These are phyloP conservation scores for Hipparchia semele DNA, from an alignment of 2,888 invertebrate species.

Conservation along the genomic window DNA sequence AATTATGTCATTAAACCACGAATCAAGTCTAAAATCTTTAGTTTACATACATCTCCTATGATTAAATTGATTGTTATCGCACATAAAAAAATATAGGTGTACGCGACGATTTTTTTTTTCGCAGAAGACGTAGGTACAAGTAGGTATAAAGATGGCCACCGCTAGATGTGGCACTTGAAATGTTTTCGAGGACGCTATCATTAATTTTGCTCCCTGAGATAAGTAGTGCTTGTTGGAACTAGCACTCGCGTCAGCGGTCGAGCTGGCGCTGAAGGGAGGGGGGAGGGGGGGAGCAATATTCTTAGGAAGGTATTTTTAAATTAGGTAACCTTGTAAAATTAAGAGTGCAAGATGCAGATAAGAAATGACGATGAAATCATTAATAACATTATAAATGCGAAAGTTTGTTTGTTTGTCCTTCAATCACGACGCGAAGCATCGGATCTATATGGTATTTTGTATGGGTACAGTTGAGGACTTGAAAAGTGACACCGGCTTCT, in stretches of 20 bases:
- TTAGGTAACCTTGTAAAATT: not conserved
- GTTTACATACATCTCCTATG: too few species aligned
- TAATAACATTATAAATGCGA: too few species aligned
- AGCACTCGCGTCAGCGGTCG: not conserved
- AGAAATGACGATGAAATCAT: not conserved
- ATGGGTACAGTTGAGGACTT: too few species aligned
- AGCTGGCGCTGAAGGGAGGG: not conserved
- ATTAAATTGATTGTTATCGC: too few species aligned
- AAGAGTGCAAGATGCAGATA: not conserved
- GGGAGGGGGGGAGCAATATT: not conserved
- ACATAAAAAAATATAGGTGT: too few species aligned
- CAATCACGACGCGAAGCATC: too few species aligned
- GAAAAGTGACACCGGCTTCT: too few species aligned
- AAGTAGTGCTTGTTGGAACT: constrained; percentile 6
- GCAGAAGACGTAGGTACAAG: not conserved
- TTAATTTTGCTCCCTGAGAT: constrained; percentile 1
- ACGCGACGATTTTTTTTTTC: too few species aligned
- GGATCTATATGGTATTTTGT: too few species aligned
- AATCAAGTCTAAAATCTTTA: not conserved
- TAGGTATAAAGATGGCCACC: not conserved
- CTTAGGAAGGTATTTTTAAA: not conserved
- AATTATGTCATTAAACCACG: too few species aligned
- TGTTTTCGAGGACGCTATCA: constrained; percentile 4
- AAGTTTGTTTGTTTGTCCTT: too few species aligned
- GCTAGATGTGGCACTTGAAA: not conserved